phyloP scores from a whole-genome alignment of 1,140 invertebrate species.

The Lasioglossum baleicum region DNA sequence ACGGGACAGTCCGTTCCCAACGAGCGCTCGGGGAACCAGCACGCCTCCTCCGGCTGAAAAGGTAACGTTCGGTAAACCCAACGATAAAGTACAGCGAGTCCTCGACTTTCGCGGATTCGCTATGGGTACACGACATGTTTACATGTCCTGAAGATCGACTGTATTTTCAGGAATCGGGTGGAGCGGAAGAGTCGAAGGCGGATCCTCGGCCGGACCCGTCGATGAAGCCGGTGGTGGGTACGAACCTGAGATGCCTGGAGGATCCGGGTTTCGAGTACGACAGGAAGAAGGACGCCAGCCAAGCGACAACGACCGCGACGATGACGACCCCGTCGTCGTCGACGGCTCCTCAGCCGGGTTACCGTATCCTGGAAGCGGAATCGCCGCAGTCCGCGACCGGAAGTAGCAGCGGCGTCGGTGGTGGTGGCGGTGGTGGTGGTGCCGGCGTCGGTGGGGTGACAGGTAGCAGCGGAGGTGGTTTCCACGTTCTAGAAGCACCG shows the following conservation, averaged over 20 bases:
- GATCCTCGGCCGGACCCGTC: conserved; percentile 47
- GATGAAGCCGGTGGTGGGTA: conserved; percentile 77
- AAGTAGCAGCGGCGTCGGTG: not conserved
- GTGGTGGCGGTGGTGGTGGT: too few species aligned
- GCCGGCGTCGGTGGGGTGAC: not conserved
- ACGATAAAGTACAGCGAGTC: too few species aligned
- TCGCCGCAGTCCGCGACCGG: conserved; percentile 27
- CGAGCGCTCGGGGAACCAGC: conserved; percentile 48
- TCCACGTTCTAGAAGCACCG: conserved; percentile 79
- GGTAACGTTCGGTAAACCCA: conserved; percentile 8
- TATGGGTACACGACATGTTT: too few species aligned
- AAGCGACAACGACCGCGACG: conserved; percentile 44
- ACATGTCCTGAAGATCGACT: too few species aligned
- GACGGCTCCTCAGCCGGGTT: conserved; percentile 54
- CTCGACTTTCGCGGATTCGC: too few species aligned
- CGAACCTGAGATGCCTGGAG: conserved; percentile 80
- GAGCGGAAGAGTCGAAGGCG: conserved; percentile 34
- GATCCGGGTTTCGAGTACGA: conserved; percentile 81
- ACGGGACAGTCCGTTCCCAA: conserved; percentile 72
- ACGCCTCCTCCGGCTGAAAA: conserved; percentile 41
- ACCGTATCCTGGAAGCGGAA: conserved; percentile 68
- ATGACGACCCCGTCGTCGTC: conserved; percentile 49
- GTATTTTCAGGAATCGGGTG: conserved; percentile 11
- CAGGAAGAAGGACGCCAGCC: conserved; percentile 60
- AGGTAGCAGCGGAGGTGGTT: conserved; percentile 51